phyloP scores from a whole-genome alignment of 2,113 vertebrate genomes.

The Carlito syrichta region DNA sequence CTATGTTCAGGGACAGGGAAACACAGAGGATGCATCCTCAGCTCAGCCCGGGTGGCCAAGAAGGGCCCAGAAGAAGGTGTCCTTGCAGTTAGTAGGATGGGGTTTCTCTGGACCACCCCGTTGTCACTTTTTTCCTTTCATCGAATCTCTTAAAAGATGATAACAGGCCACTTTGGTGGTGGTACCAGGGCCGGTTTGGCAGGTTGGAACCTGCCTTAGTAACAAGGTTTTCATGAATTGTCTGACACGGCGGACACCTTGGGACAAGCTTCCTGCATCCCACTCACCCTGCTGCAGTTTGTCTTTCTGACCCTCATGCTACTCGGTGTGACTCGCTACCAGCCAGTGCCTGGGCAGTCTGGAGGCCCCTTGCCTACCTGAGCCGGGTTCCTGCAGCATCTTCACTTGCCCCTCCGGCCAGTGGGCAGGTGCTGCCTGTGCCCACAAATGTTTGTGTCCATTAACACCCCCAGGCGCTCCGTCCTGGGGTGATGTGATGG shows the following conservation, averaged over 20 bases:
- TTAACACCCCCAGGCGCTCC: fast-evolving
- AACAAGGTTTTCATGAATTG: background rate
- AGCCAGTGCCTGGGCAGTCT: background rate
- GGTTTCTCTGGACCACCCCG: background rate
- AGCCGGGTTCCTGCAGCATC: background rate
- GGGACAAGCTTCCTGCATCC: background rate
- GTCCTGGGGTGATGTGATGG: background rate
- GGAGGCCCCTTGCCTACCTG: background rate
- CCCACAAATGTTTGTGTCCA: no score
- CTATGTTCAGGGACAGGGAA: background rate
- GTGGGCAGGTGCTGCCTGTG: background rate
- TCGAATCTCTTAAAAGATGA: background rate
- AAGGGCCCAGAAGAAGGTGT: background rate
- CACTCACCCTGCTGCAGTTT: background rate
- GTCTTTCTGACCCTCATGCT: background rate
- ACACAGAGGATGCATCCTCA: background rate
- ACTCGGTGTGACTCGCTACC: background rate
- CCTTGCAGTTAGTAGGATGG: background rate
- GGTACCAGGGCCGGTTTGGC: background rate
- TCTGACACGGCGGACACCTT: background rate
- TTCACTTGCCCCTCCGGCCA: background rate
- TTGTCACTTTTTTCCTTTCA: background rate
- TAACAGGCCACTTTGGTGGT: background rate
- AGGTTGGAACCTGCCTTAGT: background rate
- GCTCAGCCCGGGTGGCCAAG: background rate